Evolutionary conservation across 2,888 invertebrate species (phyloP).

Genomic region (Agrotis puta): DNA sequence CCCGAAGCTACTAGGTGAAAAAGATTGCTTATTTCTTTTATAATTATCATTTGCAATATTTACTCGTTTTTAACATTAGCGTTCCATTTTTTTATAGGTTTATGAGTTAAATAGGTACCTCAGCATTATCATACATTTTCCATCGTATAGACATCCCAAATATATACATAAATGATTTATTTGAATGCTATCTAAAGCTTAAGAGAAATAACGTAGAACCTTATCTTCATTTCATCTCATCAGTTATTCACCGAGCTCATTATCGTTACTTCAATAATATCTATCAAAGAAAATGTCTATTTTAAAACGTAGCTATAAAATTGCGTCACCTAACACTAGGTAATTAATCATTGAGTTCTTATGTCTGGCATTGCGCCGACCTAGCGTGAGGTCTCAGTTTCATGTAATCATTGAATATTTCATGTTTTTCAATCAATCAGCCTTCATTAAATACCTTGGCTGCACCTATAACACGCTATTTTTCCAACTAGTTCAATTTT

Average conservation of each 20-base stretch:
- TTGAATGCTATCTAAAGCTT: neutral
- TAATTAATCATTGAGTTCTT: constrained; percentile 57
- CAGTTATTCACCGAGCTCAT: constrained; percentile 10
- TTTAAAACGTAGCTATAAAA: constrained; percentile 39
- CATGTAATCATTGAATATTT: constrained; percentile 62
- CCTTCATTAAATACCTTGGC: constrained; percentile 20
- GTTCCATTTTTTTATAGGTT: neutral
- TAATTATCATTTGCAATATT: too few species aligned
- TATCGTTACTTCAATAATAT: constrained; percentile 26
- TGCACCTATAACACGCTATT: constrained; percentile 39
- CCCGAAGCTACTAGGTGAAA: too few species aligned
- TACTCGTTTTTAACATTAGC: too few species aligned
- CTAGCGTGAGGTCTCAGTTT: constrained; percentile 45
- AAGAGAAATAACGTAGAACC: neutral
- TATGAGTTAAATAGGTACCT: neutral
- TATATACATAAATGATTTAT: neutral
- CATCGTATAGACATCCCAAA: neutral
- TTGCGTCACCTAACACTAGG: constrained; percentile 32
- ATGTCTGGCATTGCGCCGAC: constrained; percentile 48
- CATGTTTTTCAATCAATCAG: constrained; percentile 56
- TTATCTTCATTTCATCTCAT: neutral
- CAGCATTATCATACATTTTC: neutral
- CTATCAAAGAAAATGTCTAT: constrained; percentile 32
- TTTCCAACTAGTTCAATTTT: constrained; percentile 12
- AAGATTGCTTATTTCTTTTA: too few species aligned